Percentiles rank a stretch among this genome's conserved stretches.
Evolutionary conservation across 2,797 vertebrate genomes (phyloP).

Genomic region (Gallinago stenura): DNA sequence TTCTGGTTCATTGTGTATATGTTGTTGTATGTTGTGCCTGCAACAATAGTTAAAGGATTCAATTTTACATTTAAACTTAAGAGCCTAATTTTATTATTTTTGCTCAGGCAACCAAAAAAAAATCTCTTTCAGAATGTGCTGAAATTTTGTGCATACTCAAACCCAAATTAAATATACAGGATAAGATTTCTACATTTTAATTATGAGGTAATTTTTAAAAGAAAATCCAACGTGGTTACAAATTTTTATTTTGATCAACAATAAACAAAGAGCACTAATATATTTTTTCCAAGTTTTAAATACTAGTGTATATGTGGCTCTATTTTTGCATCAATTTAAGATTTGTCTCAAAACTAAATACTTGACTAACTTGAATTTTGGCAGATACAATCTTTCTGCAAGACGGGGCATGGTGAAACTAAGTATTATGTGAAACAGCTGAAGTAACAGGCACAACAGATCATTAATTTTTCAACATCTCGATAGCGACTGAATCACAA

Average conservation of each 20-base stretch:
- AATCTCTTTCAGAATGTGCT: background rate
- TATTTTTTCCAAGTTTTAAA: background rate
- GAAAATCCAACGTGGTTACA: background rate
- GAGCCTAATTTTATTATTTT: background rate
- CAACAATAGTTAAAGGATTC: background rate
- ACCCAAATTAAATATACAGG: background rate
- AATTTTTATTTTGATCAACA: background rate
- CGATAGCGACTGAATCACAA: background rate
- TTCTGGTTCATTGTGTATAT: background rate
- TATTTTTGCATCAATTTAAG: background rate
- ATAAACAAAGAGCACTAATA: background rate
- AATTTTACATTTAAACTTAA: background rate
- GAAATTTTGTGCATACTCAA: background rate
- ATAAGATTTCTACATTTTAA: background rate
- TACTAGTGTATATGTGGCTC: background rate
- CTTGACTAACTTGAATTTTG: background rate
- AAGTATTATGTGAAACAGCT: background rate
- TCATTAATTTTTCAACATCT: constrained; percentile 22
- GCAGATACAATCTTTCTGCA: background rate
- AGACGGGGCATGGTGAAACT: background rate
- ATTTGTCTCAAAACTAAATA: background rate
- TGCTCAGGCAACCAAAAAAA: background rate
- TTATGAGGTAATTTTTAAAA: background rate
- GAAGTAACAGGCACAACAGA: background rate
- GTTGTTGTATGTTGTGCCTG: background rate